phyloP scores from a whole-genome alignment of 2,797 vertebrate species.

The Calcarius lapponicus region DNA sequence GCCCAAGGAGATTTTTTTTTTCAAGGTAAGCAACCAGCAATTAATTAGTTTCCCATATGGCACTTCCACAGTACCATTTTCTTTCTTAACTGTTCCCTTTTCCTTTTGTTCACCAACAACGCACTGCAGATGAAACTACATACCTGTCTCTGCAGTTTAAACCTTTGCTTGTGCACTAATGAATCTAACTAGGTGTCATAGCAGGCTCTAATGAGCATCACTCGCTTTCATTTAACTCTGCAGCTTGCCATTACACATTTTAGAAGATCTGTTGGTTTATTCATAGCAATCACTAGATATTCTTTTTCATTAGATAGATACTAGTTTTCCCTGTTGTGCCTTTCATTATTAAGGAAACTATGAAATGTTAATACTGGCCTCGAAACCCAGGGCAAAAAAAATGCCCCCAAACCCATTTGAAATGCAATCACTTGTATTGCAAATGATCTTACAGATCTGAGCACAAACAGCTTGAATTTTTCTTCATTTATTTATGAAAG shows the following conservation, averaged over 20 bases:
- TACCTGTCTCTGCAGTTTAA: background rate
- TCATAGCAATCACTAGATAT: conserved; percentile 38
- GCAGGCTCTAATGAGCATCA: conserved; percentile 51
- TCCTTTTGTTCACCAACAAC: background rate
- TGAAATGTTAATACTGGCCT: conserved; percentile 41
- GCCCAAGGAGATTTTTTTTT: background rate
- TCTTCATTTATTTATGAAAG: conserved; percentile 45
- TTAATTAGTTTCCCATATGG: background rate
- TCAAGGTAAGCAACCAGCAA: background rate
- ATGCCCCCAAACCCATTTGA: background rate
- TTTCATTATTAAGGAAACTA: conserved; percentile 48
- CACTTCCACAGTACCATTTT: background rate
- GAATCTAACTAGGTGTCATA: conserved; percentile 36
- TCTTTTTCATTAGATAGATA: conserved; percentile 55
- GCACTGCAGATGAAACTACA: background rate
- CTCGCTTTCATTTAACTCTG: conserved; percentile 43
- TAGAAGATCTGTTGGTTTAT: conserved; percentile 48
- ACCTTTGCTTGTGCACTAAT: conserved; percentile 40
- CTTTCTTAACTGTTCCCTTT: background rate
- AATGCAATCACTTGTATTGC: background rate
- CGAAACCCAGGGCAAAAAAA: conserved; percentile 35
- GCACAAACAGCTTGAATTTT: conserved; percentile 13
- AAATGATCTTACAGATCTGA: conserved; percentile 25
- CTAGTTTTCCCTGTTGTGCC: conserved; percentile 31
- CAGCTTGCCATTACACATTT: background rate